Conservation (phyloP, 2,113 vertebrate genomes). For the Paratilapia polleni region DNA sequence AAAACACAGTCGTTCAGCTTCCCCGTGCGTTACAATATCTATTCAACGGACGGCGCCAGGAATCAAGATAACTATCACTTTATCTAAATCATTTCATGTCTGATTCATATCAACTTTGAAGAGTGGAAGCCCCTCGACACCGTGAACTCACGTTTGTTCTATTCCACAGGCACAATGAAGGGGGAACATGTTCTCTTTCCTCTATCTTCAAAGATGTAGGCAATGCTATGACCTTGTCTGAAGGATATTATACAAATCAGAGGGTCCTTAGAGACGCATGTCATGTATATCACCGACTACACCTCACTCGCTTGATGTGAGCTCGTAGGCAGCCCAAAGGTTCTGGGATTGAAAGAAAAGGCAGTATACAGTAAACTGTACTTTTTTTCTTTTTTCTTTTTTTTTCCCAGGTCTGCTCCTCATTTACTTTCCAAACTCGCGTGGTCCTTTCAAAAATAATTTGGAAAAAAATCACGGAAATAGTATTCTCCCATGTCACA, state of each 20-base stretch:
- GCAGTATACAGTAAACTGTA: neutral
- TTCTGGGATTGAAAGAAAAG: conserved; percentile 29
- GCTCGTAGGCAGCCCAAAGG: conserved; percentile 88
- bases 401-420: neutral
- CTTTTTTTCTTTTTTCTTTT: too few species aligned
- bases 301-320: conserved; percentile 90
- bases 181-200: conserved; percentile 72
- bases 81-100: conserved; percentile 75
- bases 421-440: neutral
- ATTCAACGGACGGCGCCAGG: conserved; percentile 47
- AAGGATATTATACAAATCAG: conserved; percentile 96
- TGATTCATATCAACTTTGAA: conserved; percentile 79
- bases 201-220: conserved; percentile 76
- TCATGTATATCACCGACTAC: conserved; percentile 96
- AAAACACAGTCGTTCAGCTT: conserved; percentile 77
- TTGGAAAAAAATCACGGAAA: too few species aligned
- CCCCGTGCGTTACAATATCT: conserved; percentile 30
- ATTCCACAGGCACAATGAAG: conserved; percentile 70
- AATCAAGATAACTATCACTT: conserved; percentile 75
- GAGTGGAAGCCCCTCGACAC: conserved; percentile 75
- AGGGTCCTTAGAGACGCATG: conserved; percentile 90
- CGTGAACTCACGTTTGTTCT: conserved; percentile 72
- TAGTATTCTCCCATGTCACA: neutral
- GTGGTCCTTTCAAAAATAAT: neutral
- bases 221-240: conserved; percentile 91